Evolutionary conservation across 2,797 vertebrate genomes (phyloP).

Genomic region (Pantherophis alleghaniensis): DNA sequence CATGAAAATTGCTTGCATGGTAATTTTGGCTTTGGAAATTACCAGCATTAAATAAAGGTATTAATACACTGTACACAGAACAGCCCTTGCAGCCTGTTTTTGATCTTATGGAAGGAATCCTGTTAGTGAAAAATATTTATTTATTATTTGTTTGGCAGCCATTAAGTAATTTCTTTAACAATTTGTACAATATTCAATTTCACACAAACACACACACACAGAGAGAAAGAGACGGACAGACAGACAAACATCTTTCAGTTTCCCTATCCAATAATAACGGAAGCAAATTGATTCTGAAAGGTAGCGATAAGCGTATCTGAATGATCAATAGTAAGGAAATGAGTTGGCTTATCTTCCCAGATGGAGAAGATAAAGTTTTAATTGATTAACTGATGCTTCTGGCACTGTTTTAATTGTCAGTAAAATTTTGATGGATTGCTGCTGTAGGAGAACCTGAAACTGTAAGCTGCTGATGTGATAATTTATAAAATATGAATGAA

Average conservation of each 20-base stretch:
- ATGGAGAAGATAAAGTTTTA: slow-evolving; percentile 35
- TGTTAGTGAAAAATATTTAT: not conserved
- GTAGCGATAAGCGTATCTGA: slow-evolving; percentile 43
- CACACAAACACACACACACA: too few species aligned
- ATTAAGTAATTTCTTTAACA: not conserved
- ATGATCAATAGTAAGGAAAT: slow-evolving; percentile 45
- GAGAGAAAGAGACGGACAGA: accelerated
- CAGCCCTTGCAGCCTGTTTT: not conserved
- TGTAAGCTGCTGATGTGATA: not conserved
- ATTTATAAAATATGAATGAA: not conserved
- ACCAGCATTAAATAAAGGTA: not conserved
- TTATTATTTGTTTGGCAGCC: not conserved
- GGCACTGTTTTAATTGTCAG: slow-evolving; percentile 39
- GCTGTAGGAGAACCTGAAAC: slow-evolving; percentile 1
- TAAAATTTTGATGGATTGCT: slow-evolving; percentile 5
- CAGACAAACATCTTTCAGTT: not conserved
- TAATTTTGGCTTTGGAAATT: not conserved
- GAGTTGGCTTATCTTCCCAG: slow-evolving; percentile 43
- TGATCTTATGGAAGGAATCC: not conserved
- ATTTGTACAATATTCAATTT: not conserved
- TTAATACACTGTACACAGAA: not conserved
- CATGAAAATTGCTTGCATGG: not conserved
- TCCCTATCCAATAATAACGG: not conserved
- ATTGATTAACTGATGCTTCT: slow-evolving; percentile 47
- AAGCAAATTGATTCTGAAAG: slow-evolving; percentile 39